Base-by-base conservation (phyloP, 2,113 vertebrate species). In the Dipodomys merriami region DNA sequence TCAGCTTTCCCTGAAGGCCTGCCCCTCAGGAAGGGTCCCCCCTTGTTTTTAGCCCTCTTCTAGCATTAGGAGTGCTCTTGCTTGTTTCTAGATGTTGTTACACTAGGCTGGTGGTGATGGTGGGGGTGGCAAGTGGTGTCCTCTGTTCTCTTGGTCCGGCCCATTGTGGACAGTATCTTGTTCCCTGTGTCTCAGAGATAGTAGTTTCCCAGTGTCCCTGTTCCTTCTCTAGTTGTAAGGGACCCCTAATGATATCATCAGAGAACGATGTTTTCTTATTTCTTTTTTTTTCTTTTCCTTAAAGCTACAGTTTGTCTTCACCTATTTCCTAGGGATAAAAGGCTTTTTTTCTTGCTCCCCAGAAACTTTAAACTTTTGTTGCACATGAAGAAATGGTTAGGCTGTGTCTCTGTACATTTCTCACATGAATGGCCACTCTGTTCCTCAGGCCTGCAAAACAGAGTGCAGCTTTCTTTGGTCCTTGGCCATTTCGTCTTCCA, bases 341-440 rank as follows among this genome's bases (percentile, higher is more conserved):
- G 39, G 5, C 33, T 83, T 90, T 91, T 80, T 33, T 90, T 6
- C 22, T 86, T 19, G 73, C 91, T 80, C 35, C 73, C 8, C 4
- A n/a, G 57, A 92, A 49, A 22, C 80, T 91, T 88, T 84, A 83
- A 69, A 74, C 53, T 3, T 72, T 64, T 25, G 80, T 80, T 57
- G 35, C 13, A 39, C 9, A 2, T 65, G 53, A 67, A 39, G 60
- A 78, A 88, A 71, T 18, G 18, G 2, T 85, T 22, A 65, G 91
- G 7, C 60, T 71, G 25, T 27, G 29, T 94, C 49, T 73, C 76
- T 8, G 6, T 84, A 62, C 39, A 46, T 88, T 96, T 86, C 62
- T 27, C 19, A 60, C 4, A 19, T 1, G 3, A 30, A 11, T 25
- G 49, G 44, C 60, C n/a, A 10, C 44, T 76, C 64, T 76, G 65